Percentiles rank a stretch among this genome's conserved stretches.
phyloP scores from a whole-genome alignment of 2,888 invertebrate genomes.

The Nomada goodeniana region DNA sequence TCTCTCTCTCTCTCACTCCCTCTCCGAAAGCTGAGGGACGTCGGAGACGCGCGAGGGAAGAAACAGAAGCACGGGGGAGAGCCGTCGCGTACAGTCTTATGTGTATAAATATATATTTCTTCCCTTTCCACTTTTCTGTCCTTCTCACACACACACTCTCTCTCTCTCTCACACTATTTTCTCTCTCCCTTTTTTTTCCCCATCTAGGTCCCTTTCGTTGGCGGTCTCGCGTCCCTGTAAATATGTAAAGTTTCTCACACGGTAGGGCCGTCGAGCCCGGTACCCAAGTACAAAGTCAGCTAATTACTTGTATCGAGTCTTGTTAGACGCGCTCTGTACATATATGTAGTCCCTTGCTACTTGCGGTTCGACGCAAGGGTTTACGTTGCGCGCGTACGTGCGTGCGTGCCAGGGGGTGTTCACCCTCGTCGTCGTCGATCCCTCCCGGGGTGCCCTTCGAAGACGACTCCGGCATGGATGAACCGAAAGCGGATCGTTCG shows the following conservation, averaged over 20 bases:
- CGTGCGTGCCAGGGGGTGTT: constrained; percentile 37
- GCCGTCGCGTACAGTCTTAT: background rate
- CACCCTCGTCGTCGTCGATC: background rate
- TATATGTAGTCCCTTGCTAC: constrained; percentile 32
- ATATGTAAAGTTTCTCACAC: constrained; percentile 79
- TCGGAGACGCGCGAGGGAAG: constrained; percentile 15
- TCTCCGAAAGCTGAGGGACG: constrained; percentile 33
- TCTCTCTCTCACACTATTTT: constrained; percentile 14
- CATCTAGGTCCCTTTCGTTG: constrained; percentile 4
- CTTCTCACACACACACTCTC: constrained; percentile 10
- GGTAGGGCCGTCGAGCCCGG: constrained; percentile 82
- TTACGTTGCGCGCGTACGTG: constrained; percentile 55
- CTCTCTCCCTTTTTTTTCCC: constrained; percentile 2
- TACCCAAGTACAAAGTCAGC: constrained; percentile 84
- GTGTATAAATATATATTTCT: background rate
- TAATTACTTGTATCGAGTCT: constrained; percentile 80
- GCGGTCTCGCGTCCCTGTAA: constrained; percentile 71
- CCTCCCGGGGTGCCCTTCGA: constrained; percentile 9
- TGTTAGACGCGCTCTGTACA: constrained; percentile 75
- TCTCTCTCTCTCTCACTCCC: constrained; percentile 49
- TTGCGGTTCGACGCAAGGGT: constrained; percentile 42
- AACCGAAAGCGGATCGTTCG: too few species aligned
- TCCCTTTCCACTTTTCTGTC: constrained; percentile 10
- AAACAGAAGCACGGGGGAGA: background rate
- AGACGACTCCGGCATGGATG: constrained; percentile 18